phyloP scores from a whole-genome alignment of 2,888 invertebrate genomes.

The Hecatera dysodea region DNA sequence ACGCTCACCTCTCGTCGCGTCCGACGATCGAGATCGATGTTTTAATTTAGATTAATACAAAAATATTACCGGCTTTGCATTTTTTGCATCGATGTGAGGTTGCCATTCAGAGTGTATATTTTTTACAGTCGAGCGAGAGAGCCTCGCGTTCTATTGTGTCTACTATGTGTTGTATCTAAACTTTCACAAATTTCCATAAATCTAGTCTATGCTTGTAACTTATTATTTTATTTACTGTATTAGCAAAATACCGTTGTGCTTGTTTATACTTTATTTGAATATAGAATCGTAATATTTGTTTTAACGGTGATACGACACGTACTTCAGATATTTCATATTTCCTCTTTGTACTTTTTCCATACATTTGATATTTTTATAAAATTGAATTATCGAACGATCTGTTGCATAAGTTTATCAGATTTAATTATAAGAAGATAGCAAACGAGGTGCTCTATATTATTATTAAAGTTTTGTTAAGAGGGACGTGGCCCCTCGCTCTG shows the following conservation, averaged over 20 bases:
- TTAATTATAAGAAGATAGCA: conserved; percentile 86
- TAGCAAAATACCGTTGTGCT: conserved; percentile 72
- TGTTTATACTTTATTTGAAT: conserved; percentile 71
- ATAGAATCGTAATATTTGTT: conserved; percentile 73
- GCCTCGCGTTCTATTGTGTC: conserved; percentile 72
- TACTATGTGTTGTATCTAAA: conserved; percentile 74
- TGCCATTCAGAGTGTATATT: conserved; percentile 80
- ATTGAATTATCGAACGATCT: conserved; percentile 78
- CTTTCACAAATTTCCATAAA: conserved; percentile 81
- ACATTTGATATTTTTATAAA: conserved; percentile 79
- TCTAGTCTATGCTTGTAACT: conserved; percentile 86
- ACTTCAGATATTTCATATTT: conserved; percentile 78
- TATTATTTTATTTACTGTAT: conserved; percentile 77
- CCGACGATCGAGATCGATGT: conserved; percentile 46
- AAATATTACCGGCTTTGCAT: conserved; percentile 64
- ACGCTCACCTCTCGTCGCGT: conserved; percentile 40
- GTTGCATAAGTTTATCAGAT: conserved; percentile 83
- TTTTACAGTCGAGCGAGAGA: conserved; percentile 74
- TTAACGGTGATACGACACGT: conserved; percentile 74
- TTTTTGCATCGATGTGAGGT: conserved; percentile 66
- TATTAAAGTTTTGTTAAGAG: conserved; percentile 85
- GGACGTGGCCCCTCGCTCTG: conserved; percentile 86
- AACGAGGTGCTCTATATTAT: conserved; percentile 88
- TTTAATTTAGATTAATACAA: conserved; percentile 55
- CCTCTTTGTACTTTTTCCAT: conserved; percentile 74